Conservation (phyloP, 2,888 invertebrate genomes). For the Stenodema calcarata region DNA sequence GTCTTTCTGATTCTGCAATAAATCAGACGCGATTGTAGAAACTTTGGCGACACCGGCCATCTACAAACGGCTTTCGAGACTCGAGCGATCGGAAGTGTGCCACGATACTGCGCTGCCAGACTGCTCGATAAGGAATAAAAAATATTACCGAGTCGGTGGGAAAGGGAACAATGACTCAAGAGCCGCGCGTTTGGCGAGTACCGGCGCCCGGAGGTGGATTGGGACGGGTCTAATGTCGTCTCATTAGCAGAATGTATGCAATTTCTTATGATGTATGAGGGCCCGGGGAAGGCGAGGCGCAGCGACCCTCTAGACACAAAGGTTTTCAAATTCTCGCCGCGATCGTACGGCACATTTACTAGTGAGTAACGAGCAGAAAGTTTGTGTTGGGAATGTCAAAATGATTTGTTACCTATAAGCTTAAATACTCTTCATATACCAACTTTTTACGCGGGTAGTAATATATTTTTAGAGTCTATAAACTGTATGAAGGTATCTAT, state of each 20-base stretch:
- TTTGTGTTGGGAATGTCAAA: not conserved
- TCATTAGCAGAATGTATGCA: slow-evolving; percentile 28
- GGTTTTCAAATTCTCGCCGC: not conserved
- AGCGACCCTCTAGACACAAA: not conserved
- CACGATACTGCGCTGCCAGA: not conserved
- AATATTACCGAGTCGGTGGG: not conserved
- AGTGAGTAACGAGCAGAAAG: not conserved
- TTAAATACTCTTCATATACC: no score
- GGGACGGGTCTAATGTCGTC: not conserved
- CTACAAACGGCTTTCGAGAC: not conserved
- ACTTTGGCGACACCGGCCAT: not conserved
- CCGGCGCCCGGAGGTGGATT: not conserved
- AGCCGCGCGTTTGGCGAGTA: no score
- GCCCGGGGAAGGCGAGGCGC: not conserved
- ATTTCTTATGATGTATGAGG: not conserved
- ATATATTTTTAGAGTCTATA: no score
- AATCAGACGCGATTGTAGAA: not conserved
- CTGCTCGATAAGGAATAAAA: not conserved
- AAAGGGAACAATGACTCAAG: not conserved
- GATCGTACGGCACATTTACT: not conserved
- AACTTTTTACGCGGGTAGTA: no score
- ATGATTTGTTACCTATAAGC: no score
- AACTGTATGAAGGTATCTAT: no score
- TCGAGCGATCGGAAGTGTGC: not conserved
- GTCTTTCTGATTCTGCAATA: not conserved